Base-by-base conservation (phyloP, 2,888 invertebrate species). In the Drosophila niveifrons region DNA sequence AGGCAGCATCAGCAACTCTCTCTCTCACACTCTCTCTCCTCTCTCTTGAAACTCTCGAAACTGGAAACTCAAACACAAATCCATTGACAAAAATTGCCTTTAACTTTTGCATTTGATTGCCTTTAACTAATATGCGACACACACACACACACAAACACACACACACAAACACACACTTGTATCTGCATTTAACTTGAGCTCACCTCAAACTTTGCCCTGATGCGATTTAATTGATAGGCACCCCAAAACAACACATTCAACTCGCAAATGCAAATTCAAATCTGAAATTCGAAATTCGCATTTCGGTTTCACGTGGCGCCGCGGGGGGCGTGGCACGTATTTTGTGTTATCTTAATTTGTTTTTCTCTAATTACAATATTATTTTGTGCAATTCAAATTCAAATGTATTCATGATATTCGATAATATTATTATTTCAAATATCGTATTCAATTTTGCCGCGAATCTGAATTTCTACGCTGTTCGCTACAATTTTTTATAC, bases 21-120 rank as follows among this genome's bases (percentile, higher is more conserved):
- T 23, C 23, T 23, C 18, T 4, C n/a, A n/a, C n/a, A 3, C 11
- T 18, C 1, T 23, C 23, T 23, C 23, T 23, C 18, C 18, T 23
- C 23, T 23, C 23, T 23, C 3, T 6, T 44, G n/a, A 28, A 44
- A 8, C 28, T n/a, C 39, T 53, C 8, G 52, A 28, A 62, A 62
- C 59, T 61, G 15, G 34, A 43, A 70, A 69, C 55, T 76, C 69
- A 77, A 82, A 72, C 81, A 72, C 68, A 71, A 83, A 83, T 65
- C 61, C 51, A 66, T 68, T 73, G 58, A 52, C 63, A 67, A 69
- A 63, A 57, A 63, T 34, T 57, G 29, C 47, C 39, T 29, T 31
- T 31, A 56, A 63, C 55, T 55, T 48, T 39, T 18, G 62, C 47
- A 55, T 63, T 63, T 41, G 55, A 63, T 55, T 48, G 63, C 47